Evolutionary conservation across 2,797 vertebrate species (phyloP).

Genomic region (Tympanoctomys barrerae): DNA sequence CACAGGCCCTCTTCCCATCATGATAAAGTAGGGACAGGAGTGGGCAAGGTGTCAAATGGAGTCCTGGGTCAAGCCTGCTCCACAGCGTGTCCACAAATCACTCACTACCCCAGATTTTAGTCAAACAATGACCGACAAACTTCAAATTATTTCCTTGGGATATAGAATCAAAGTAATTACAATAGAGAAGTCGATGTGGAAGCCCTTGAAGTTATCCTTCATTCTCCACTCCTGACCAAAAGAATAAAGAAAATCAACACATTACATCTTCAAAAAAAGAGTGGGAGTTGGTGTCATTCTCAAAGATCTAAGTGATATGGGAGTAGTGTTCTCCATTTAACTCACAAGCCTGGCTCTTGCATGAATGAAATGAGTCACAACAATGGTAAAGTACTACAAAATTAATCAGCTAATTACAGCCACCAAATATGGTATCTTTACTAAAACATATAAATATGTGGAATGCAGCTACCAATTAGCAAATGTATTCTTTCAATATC

Average conservation of each 20-base stretch:
- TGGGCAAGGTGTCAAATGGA: not conserved
- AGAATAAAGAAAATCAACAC: not conserved
- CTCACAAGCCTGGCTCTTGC: not conserved
- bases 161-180: not conserved
- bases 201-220: not conserved
- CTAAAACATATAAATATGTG: not conserved
- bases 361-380: not conserved
- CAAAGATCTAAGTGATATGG: not conserved
- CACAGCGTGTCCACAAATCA: too few species aligned
- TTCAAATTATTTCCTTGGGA: not conserved
- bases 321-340: not conserved
- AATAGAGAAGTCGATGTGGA: not conserved
- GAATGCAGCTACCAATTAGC: not conserved
- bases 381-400: not conserved
- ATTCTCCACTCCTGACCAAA: not conserved
- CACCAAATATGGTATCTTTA: not conserved
- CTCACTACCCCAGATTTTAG: not conserved
- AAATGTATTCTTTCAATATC: not conserved
- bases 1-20: not conserved
- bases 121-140: not conserved
- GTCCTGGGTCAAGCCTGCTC: not conserved
- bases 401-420: not conserved
- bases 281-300: not conserved
- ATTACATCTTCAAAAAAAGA: not conserved
- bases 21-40: too few species aligned